Base-by-base conservation (phyloP, 2,113 vertebrate species). In the Apistogramma diplotaenia region DNA sequence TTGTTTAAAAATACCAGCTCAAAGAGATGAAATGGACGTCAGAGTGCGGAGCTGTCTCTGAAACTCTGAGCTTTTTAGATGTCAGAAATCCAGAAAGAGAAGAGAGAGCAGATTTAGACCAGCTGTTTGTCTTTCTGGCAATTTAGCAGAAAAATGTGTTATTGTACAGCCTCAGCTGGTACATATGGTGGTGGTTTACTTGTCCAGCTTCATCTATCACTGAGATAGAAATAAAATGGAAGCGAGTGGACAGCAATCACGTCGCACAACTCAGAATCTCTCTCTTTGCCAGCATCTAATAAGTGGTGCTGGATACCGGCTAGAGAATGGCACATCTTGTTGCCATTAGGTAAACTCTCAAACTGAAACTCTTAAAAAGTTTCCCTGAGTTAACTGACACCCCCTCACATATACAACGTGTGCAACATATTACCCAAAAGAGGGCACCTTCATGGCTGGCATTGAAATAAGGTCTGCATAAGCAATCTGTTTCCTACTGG, bases 371-470 rank as follows among this genome's bases (percentile, higher is more conserved):
- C 61, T 49, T 81, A 15, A 21, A 80, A 70, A 51, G 57, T 90
- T 89, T 85, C 33, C 33, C 53, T 55, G 51, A 83, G 78, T 89
- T 83, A 43, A 62, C 70, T 62, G 84, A 88, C 83, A 82, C 73
- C 53, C 76, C 56, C 80, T 79, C 55, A 15, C 6, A 1, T 31
- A 83, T 73, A 73, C 49, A 75, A 43, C 58, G 54, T 51, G 43
- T 31, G 25, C 25, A 2, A 55, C 81, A 71, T 43, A 85, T 86
- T 87, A 85, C 74, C 83, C 82, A 73, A 92, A 92, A 93, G 86
- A 93, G 93, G 92, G 92, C 94, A 94, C 93, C 93, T 93, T 94
- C 91, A 91, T 82, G 77, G 78, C 87, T 91, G 92, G 82, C 89
- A 87, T 87, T 91, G 90, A 89, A 93, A 93, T 90, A 86, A 88